A percentile compares a stretch with the other conserved stretches of the same genome.
These are phyloP conservation scores for Euproctis similis DNA, from an alignment of 2,888 invertebrate genomes.

Conservation along the genomic window DNA sequence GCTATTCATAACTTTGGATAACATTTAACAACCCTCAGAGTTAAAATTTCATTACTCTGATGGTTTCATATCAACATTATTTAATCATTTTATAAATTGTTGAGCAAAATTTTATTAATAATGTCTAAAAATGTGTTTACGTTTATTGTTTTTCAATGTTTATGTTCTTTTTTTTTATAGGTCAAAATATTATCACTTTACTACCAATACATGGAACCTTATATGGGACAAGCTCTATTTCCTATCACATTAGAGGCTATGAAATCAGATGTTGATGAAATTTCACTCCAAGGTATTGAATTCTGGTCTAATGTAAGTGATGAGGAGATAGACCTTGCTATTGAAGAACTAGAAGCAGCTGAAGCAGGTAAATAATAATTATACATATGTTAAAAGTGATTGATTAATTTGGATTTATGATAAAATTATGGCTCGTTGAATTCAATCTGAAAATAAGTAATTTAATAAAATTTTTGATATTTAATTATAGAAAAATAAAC, in stretches of 20 bases:
- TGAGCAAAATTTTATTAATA: too few species aligned
- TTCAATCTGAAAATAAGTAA: too few species aligned
- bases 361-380: conserved; percentile 85
- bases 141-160: neutral
- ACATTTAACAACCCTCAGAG: too few species aligned
- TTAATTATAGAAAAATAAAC: too few species aligned
- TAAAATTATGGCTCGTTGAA: too few species aligned
- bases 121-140: neutral
- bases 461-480: too few species aligned
- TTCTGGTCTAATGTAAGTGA: conserved; percentile 99
- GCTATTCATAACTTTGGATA: too few species aligned
- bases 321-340: conserved; percentile 96
- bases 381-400: too few species aligned
- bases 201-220: conserved; percentile 99
- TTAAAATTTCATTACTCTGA: too few species aligned
- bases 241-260: conserved; percentile 99
- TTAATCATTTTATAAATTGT: too few species aligned
- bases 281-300: conserved; percentile 98
- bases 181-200: conserved; percentile 97
- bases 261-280: conserved; percentile 96
- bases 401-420: too few species aligned
- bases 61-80: too few species aligned
- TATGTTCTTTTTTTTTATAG: conserved; percentile 27
- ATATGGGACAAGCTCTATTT: conserved; percentile 98
- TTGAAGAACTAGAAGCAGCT: conserved; percentile 95